Conservation (phyloP, 2,888 invertebrate genomes). For the Schizaphis graminum region DNA sequence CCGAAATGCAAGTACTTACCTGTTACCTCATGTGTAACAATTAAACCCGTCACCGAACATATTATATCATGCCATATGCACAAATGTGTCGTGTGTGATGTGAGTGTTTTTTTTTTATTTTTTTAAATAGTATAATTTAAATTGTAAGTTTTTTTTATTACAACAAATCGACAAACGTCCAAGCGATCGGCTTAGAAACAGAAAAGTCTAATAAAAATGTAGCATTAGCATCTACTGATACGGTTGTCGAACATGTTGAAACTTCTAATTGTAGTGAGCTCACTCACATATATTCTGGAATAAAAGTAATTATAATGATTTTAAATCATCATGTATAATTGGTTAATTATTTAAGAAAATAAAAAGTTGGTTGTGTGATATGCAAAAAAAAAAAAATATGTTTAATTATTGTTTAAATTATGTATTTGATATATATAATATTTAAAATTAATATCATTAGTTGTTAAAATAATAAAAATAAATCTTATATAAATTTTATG, state of each 20-base stretch:
- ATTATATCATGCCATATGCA: too few relatives aligned
- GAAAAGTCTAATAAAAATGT: neutral
- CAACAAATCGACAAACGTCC: neutral
- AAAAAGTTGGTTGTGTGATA: neutral
- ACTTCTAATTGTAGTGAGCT: neutral
- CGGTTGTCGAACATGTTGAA: neutral
- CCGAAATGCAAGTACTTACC: too few relatives aligned
- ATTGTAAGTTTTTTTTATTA: conserved; percentile 33
- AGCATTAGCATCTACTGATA: neutral
- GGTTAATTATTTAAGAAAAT: neutral
- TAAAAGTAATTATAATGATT: neutral
- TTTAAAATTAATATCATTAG: too few relatives aligned
- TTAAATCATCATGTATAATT: neutral
- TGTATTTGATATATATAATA: too few relatives aligned
- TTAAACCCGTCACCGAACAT: too few relatives aligned
- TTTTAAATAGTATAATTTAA: neutral
- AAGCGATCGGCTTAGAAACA: neutral
- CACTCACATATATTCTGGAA: conserved; percentile 23
- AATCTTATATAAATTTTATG: too few relatives aligned
- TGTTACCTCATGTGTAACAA: too few relatives aligned
- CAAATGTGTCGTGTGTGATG: neutral
- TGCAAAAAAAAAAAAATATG: conserved; percentile 28
- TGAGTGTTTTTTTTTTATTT: neutral
- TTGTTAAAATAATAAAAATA: too few relatives aligned
- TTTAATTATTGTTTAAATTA: too few relatives aligned